A percentile compares a stretch with the other conserved stretches of the same genome.
These are phyloP conservation scores for Agonopterix heracliana DNA, from an alignment of 2,888 invertebrate species.

Conservation along the genomic window DNA sequence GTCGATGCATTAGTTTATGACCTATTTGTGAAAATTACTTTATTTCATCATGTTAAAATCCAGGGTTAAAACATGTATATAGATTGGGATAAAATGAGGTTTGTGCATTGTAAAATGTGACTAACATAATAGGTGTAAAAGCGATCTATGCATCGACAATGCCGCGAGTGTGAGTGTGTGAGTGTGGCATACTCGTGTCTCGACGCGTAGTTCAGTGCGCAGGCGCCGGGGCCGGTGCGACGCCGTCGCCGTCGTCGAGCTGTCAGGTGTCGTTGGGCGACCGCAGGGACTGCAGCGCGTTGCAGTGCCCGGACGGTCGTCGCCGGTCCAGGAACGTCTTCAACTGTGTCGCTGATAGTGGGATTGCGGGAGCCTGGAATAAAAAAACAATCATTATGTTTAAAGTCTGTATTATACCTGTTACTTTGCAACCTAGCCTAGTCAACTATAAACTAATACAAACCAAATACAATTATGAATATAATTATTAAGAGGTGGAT, in stretches of 20 bases:
- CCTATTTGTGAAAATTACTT: too few species aligned
- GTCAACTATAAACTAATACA: too few species aligned
- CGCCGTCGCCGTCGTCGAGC: background rate
- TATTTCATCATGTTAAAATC: too few species aligned
- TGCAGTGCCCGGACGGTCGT: constrained; percentile 58
- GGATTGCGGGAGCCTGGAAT: constrained; percentile 44
- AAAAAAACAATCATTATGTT: background rate
- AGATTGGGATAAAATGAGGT: too few species aligned
- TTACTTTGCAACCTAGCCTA: too few species aligned
- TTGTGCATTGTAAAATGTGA: too few species aligned
- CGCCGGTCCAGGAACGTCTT: constrained; percentile 67
- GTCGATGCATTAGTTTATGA: too few species aligned
- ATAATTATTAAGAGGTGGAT: too few species aligned
- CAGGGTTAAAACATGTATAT: too few species aligned
- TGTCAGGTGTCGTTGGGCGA: constrained; percentile 62
- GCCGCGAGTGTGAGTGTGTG: background rate
- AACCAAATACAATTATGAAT: too few species aligned
- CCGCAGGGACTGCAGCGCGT: constrained; percentile 48
- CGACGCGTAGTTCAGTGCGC: constrained; percentile 7
- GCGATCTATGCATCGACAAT: too few species aligned
- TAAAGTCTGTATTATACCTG: background rate
- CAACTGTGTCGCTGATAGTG: constrained; percentile 51
- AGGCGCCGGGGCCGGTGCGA: background rate
- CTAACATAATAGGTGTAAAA: too few species aligned
- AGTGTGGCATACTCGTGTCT: background rate